Evolutionary conservation across 2,797 vertebrate genomes (phyloP).

Genomic region (Prionace glauca): DNA sequence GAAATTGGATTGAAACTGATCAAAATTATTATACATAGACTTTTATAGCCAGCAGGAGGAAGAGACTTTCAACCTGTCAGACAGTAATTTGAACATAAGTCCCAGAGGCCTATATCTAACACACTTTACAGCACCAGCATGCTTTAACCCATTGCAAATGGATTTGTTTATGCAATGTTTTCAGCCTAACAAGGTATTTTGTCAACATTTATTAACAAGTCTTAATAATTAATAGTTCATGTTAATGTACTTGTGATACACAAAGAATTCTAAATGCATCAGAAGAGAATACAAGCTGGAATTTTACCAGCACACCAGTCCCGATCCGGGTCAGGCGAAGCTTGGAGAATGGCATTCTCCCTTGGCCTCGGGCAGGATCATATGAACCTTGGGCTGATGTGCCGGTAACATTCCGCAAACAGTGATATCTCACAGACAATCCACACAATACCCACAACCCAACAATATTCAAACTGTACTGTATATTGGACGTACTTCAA

Average conservation of each 20-base stretch:
- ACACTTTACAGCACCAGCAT: not conserved
- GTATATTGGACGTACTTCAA: not conserved
- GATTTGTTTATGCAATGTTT: not conserved
- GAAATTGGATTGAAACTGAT: not conserved
- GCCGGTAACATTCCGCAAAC: too few species aligned
- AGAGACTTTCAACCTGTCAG: not conserved
- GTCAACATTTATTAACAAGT: not conserved
- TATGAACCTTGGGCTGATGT: too few species aligned
- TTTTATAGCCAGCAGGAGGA: not conserved
- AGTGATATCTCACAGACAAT: not conserved
- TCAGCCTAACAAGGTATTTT: not conserved
- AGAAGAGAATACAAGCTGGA: too few species aligned
- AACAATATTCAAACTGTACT: not conserved
- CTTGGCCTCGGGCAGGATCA: too few species aligned
- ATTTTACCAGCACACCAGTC: too few species aligned
- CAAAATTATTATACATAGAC: conserved; percentile 8
- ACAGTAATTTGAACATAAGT: not conserved
- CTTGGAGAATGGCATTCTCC: too few species aligned
- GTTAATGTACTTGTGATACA: not conserved
- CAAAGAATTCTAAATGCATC: not conserved
- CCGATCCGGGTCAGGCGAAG: too few species aligned
- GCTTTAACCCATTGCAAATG: not conserved
- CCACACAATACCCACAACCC: not conserved
- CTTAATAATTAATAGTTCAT: not conserved
- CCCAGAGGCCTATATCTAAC: not conserved